Base-by-base conservation (phyloP, 53 echinoderm and acorn worm genomes). In the Crossaster papposus region DNA sequence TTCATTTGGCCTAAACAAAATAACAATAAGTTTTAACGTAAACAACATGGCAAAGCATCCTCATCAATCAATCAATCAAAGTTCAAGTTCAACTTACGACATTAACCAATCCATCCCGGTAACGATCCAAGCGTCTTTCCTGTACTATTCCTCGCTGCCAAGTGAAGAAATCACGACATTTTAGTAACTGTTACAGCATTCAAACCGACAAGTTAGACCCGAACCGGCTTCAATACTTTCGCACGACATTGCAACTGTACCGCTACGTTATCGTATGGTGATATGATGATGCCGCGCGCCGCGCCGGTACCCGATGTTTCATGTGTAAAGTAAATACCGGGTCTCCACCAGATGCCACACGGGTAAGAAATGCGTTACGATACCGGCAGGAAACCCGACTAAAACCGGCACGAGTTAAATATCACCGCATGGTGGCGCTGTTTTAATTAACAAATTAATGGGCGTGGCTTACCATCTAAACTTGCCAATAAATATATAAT, bases 31-130 rank as follows among this genome's bases (percentile, higher is more conserved):
- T n/a, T n/a, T n/a, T n/a, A n/a, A n/a, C n/a, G n/a, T n/a, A n/a
- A n/a, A 11, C 73, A 35, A 32, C 5, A 32, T 33, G 33, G 74
- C 38, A 38, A 38, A 38, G 38, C 2, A 4, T 38, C 3, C 44
- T 7, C 5, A 5, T 44, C 44, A 44, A 44, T 44, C 9, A 9
- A 44, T 24, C 37, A 0, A 50, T 7, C n/a, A 26, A 37, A 79
- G 6, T 9, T 28, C 3, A 58, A 15, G 3, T 81, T 65, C 52
- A 68, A 90, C 93, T 75, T 85, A 93, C 93, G 90, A 90, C 78
- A 93, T 90, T 75, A 93, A 77, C 93, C 93, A 93, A 73, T 93
- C 93, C 93, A 93, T 93, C 81, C 91, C 75, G 81, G 71, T 81
- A 73, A 72, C 34, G 79, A 53, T 85, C 86, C 88, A 55, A 88